Base-by-base conservation (phyloP, 2,888 invertebrate species). In the Limnephilus rhombicus region DNA sequence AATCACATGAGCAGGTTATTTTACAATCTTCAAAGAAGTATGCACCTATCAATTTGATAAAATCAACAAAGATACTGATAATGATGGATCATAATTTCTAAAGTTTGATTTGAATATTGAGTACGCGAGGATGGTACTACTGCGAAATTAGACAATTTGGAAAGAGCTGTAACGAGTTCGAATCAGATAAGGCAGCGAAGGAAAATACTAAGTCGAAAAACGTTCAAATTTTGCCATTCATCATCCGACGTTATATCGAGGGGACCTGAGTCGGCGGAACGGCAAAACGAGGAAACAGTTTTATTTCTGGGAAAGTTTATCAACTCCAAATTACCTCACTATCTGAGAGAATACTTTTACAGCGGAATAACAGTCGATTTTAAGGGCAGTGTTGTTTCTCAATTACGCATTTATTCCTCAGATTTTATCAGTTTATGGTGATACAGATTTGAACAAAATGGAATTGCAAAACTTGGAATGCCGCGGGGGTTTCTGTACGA, bases 361-460 rank as follows among this genome's bases (percentile, higher is more conserved):
- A 29, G 29, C 80, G 37, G 37, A 82, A 81, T 37, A 88, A 83
- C 83, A 83, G 88, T 91, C 86, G 81, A 85, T 83, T 85, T 53
- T 81, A 68, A 34, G 88, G 83, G 83, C 41, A 88, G 91, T 81
- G 92, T 91, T 91, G 81, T 92, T 91, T 92, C 93, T 93, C 93
- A 91, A 92, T 93, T 90, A 29, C 83, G 68, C 82, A 53, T 87
- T 45, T 86, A 87, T 92, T 92, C 91, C 83, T 45, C 85, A 91
- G 93, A 92, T 92, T 92, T 92, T 91, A 93, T 93, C 93, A 92
- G 91, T 92, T 68, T 92, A 90, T 92, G 82, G 86, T 91, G 93
- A 93, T 93, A 93, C 93, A 92, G 93, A 93, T 93, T 93, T 89
- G 92, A 92, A 92, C 91, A 93, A 92, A 93, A 91, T 92, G 89